Evolutionary conservation across 2,797 vertebrate species (phyloP), one percentile per base, ranked within the genome.

Genomic region (Tamandua tetradactyla): DNA sequence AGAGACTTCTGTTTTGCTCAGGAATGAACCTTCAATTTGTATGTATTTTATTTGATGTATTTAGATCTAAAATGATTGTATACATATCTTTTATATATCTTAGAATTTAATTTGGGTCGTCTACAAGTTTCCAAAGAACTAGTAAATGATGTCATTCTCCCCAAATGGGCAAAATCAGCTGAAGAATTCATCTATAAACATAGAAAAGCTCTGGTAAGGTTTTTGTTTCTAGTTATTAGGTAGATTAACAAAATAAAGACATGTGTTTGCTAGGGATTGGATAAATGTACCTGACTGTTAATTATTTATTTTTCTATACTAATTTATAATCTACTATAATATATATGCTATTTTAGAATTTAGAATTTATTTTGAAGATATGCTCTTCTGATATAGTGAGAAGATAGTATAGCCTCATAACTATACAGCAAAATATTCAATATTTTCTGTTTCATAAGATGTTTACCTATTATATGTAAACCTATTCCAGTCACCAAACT

Each of bases 151-250:
- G 99, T 99, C 62, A 71, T 99, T 97, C 98, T 99, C 44, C 99
- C 99, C 1, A 99, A 98, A 97, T 99, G 99, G 99, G 99, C 99
- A 90, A 99, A 98, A 91, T 99, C 99, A 69, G 98, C 99, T 0
- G 99, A 99, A 98, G 99, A 99, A 97, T 99, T 99, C 96, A 99
- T 99, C 97, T 99, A 98, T 98, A 99, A 99, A 97, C 99, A 99
- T 97, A 99, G 99, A 94, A 99, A 99, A 97, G 99, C 99, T 89
- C 98, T 99, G 99, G 99, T 99, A 98, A 99, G 99, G 42, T 91
- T 61, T 71, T 93, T 94, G 0, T 90, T 0, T 87, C 91, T 64
- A 62, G 2, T 93, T 84, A 42, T 59, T 95, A 69, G 52, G 32
- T 25, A 79, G 17, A 61, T 81, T 91, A 75, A 74, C 81, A 66